phyloP scores from a whole-genome alignment of 1,140 invertebrate genomes.

The Muscidifurax raptorellus region DNA sequence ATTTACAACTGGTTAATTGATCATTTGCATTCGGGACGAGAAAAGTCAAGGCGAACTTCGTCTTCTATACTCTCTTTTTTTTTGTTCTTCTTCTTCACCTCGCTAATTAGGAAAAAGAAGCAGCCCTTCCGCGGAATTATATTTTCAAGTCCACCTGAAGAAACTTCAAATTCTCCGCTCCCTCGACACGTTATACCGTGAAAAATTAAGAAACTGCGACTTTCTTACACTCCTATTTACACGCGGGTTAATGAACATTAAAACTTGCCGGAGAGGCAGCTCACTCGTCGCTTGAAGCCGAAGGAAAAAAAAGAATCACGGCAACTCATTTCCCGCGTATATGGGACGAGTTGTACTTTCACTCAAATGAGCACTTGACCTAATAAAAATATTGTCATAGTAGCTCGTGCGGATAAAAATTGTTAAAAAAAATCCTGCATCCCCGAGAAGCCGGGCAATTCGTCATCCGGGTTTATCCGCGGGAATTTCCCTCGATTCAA shows the following conservation, averaged over 20 bases:
- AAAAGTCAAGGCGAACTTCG: conserved; percentile 15
- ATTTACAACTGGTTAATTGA: conserved; percentile 72
- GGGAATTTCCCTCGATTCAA: background rate
- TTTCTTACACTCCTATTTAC: conserved; percentile 30
- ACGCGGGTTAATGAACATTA: conserved; percentile 45
- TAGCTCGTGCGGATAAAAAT: background rate
- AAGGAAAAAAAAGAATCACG: background rate
- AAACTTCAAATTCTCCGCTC: conserved; percentile 6
- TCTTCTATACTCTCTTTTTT: too few species aligned
- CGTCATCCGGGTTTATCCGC: background rate
- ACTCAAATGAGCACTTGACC: background rate
- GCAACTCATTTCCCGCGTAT: too few species aligned
- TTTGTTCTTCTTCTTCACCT: background rate
- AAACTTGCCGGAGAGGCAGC: background rate
- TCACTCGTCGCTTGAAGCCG: background rate
- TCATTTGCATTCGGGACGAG: conserved; percentile 69
- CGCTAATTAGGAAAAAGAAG: background rate
- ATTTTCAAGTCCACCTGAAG: background rate
- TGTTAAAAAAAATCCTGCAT: background rate
- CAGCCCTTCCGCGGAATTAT: background rate
- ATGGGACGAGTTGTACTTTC: conserved; percentile 17
- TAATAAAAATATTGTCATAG: background rate
- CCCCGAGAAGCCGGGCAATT: background rate
- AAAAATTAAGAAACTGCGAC: conserved; percentile 49
- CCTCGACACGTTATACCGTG: conserved; percentile 24